Base-by-base conservation (phyloP, 1,140 invertebrate genomes). In the Panulirus ornatus region DNA sequence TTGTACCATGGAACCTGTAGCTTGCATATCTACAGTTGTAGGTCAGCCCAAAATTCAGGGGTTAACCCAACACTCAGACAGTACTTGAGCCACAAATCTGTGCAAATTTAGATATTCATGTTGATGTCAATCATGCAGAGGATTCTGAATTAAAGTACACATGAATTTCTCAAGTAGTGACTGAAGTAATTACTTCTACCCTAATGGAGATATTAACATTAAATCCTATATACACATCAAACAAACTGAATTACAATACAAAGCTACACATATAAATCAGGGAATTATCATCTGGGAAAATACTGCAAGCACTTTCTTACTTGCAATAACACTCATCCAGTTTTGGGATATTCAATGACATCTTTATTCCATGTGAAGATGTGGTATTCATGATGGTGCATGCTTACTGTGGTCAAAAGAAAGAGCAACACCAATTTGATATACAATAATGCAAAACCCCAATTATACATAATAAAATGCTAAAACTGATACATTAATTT, bases 161-260 rank as follows among this genome's bases (percentile, higher is more conserved):
- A 58, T 22, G 3, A 58, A 58, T 58, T 58, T 58, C 19, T 58
- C 54, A 58, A 58, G 54, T 22, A 22, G 54, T 58, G 54, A 22
- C 54, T 58, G 19, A 58, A 11, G 19, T 22, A 58, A 58, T 6
- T 6, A 14, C 3, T 58, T 3, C 54, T 58, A 58, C 22, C 54
- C 44, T 58, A 58, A 16, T 58, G 54, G 19, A 58, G 54, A 58
- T 58, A 58, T 58, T n/a, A n/a, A n/a, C n/a, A 58, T 19, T 19
- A 58, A 58, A 58, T 58, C 19, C 54, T 58, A 58, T 58, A 22
- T 58, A 58, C 54, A 58, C 54, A 58, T 58, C 54, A 58, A 58
- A 58, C 44, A 47, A 47, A 47, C 54, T 22, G 22, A 58, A 58
- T 58, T 19, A 58, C 22, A 58, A 19, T 19, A 58, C 22, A 58